Base-by-base conservation (phyloP, 1,140 invertebrate genomes). In the Camponotus pennsylvanicus region DNA sequence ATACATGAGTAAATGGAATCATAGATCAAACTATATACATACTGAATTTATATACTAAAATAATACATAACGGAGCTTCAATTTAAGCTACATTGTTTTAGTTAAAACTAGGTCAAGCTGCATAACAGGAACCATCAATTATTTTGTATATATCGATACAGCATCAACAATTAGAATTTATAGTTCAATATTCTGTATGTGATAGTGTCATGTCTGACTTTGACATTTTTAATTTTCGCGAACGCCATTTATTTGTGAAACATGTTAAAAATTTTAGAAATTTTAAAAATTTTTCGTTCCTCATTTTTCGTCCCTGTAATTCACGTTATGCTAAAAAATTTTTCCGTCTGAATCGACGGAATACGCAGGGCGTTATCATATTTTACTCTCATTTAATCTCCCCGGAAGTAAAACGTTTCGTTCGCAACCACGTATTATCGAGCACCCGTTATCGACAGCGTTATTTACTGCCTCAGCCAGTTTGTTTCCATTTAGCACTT, bases 331-430 rank as follows among this genome's bases (percentile, higher is more conserved):
- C 13, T 13, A 59, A 71, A 59, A 32, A 59, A 15, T 45, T 71
- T 71, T 45, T 37, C 27, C 18, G 34, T 70, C 66, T n/a, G 11
- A 66, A 86, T 86, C 49, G 34, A 15, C 15, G 37, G 61, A 49
- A 82, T 37, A 18, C 67, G 11, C 11, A 42, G 21, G 21, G 11
- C 45, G 86, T 78, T 87, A 88, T 88, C 64, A 64, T 86, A 86
- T 82, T 88, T 88, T 88, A 71, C 59, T 88, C 61, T 76, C 27
- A 57, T 86, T 88, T 86, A 88, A 88, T 88, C 82, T 86, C 59
- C 70, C n/a, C 77, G 67, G 76, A 66, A 82, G 75, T 63, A 78
- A 82, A 82, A 52, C 86, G 18, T 63, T 69, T 83, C 67, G 52
- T 85, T 78, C 67, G 21, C 21, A 66, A 63, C 55, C 27, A 57